Base-by-base conservation (phyloP, 2,113 vertebrate genomes). In the Actenoides lindsayi region DNA sequence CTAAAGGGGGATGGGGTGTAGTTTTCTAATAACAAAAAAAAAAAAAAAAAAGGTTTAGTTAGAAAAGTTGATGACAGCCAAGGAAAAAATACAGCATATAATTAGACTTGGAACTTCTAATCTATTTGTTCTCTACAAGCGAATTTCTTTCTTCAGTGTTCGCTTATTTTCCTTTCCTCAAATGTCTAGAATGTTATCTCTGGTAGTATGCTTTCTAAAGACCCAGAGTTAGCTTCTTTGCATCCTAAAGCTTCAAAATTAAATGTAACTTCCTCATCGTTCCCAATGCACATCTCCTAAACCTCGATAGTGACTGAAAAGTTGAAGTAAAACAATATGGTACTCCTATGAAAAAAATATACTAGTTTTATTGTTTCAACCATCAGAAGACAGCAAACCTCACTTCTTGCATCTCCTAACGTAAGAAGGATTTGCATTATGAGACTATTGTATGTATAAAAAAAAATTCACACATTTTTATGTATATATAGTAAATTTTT, bases 131-230 rank as follows among this genome's bases (percentile, higher is more conserved):
- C 53, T 60, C 44, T 53, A 24, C 21, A 62, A 60, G 21, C 73
- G 3, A 67, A 57, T 44, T 81, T 79, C 11, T 54, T 67, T 37
- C 48, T 89, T 93, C 13, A 7, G 11, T 46, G 16, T 28, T 28
- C 57, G 54, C 42, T 74, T 79, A 37, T n/a, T 93, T 91, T 79
- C 28, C 28, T 57, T 90, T 83, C 16, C 54, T 89, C 17, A 57
- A 30, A 69, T 73, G 76, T 83, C 6, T 69, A 51, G 44, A 71
- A n/a, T 4, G 4, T 70, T 71, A 10, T 73, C 35, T 90, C 53
- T 87, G 18, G 60, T 51, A 62, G 39, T 7, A 2, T 63, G 31
- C 7, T 83, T 33, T 10, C 39, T 56, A 41, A 68, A 83, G 62
- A 80, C 13, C 9, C 9, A 37, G 19, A 37, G 50, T 64, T 80